Evolutionary conservation across 2,888 invertebrate species (phyloP).

Genomic region (Trachelus stipa): DNA sequence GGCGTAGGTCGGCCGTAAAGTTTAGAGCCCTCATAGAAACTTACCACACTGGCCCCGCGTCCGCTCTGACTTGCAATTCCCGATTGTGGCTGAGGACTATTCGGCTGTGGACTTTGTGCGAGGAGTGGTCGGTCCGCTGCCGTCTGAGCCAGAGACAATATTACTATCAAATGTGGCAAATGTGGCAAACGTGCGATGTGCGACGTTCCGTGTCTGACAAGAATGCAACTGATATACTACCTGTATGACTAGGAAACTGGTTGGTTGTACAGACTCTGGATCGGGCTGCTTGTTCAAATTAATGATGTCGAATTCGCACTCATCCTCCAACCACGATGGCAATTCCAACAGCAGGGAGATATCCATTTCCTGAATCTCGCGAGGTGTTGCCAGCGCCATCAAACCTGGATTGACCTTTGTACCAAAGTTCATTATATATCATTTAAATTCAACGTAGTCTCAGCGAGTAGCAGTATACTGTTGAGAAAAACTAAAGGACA

Average conservation of each 20-base stretch:
- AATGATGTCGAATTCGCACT: constrained; percentile 96
- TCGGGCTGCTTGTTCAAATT: constrained; percentile 77
- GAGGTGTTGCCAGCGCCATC: constrained; percentile 92
- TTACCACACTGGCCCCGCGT: constrained; percentile 88
- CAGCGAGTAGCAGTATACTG: background rate
- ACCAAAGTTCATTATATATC: no score
- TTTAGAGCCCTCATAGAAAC: constrained; percentile 52
- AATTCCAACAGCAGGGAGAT: constrained; percentile 91
- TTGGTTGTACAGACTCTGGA: constrained; percentile 79
- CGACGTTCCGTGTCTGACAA: background rate
- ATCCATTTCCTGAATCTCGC: constrained; percentile 98
- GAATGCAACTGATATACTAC: constrained; percentile 52
- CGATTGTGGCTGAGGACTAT: constrained; percentile 76
- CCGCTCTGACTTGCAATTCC: constrained; percentile 85
- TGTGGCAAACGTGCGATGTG: background rate
- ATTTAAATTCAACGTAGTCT: no score
- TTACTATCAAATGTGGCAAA: background rate
- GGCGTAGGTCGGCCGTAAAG: background rate
- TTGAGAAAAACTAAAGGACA: constrained; percentile 5
- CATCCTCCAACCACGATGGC: constrained; percentile 95
- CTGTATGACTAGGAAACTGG: constrained; percentile 93
- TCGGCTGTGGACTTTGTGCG: constrained; percentile 71
- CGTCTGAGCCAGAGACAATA: constrained; percentile 53
- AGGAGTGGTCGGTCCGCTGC: constrained; percentile 71
- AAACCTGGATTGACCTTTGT: constrained; percentile 80